Evolutionary conservation across 2,888 invertebrate species (phyloP), one percentile per base, ranked within the genome.

Genomic region (Ennomos erosarius): DNA sequence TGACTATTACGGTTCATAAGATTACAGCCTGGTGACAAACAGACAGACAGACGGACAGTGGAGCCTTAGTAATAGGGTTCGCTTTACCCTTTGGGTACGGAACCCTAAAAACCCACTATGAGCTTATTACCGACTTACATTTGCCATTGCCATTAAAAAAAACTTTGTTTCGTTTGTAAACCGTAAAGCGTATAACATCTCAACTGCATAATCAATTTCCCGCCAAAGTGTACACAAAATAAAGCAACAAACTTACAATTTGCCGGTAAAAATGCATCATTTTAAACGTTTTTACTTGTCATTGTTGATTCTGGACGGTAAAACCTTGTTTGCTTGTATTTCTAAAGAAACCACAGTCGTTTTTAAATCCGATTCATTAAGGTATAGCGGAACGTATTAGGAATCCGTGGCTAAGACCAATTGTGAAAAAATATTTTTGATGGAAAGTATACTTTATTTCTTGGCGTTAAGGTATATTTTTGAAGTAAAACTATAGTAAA

Each of bases 161-260:
- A 37, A 34, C 70, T 68, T 70, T 48, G 66, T 64, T 69, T 69
- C 69, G 73, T 65, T 46, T 59, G 62, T 74, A 76, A 54, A 56
- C 36, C 60, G 62, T 74, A 76, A 54, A 56, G 6, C 50, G 43
- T 55, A 45, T 56, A 37, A 56, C 48, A 53, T 57, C 16, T 47
- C 81, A 85, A 77, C 77, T 80, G 77, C 26, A 80, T 87, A 88
- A 88, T 88, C 88, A 87, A 88, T 89, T 88, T 74, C 67, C 85
- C 84, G 79, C 84, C 79, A 83, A 81, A 79, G 71, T 75, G 67
- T 68, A 76, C 71, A 74, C 67, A 73, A 66, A 70, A 72, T 68
- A 60, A 65, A 60, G 55, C 64, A 57, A 74, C 74, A 72, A 75
- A 65, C 11, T 65, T 69, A 59, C 35, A 10, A 47, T 61, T 61